A percentile compares a stretch with the other conserved stretches of the same genome.
phyloP scores from a whole-genome alignment of 2,797 vertebrate genomes.

The Oreortyx pictus region DNA sequence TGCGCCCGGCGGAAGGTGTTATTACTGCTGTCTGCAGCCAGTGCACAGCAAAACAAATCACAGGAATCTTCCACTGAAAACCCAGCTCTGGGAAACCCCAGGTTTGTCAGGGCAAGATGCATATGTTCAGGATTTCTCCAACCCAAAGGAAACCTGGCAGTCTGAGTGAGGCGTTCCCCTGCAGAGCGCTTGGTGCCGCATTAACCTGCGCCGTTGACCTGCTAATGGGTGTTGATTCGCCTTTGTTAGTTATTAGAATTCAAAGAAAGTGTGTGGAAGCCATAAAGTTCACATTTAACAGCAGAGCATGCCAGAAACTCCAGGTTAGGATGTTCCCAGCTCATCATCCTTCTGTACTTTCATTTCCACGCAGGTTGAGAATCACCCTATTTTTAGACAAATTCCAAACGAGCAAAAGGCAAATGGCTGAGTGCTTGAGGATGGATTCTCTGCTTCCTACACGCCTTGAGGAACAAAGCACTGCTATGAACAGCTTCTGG shows the following conservation, averaged over 20 bases:
- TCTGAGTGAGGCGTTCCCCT: not conserved
- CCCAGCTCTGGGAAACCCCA: not conserved
- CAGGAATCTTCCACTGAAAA: not conserved
- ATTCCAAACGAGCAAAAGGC: not conserved
- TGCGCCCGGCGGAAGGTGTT: not conserved
- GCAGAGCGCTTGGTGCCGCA: fast-evolving
- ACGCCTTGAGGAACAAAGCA: not conserved
- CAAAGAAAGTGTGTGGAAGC: not conserved
- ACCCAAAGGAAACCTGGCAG: not conserved
- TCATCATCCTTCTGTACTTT: fast-evolving
- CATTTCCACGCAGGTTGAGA: not conserved
- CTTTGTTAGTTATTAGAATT: not conserved
- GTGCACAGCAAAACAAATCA: fast-evolving
- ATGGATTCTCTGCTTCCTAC: not conserved
- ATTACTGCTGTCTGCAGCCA: fast-evolving
- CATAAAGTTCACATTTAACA: not conserved
- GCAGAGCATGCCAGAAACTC: not conserved
- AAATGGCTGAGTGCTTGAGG: not conserved
- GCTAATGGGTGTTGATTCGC: fast-evolving
- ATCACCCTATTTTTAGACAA: not conserved
- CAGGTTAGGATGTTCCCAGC: not conserved
- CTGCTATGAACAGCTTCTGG: not conserved
- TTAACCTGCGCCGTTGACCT: not conserved
- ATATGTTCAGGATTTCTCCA: fast-evolving
- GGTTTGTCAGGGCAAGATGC: fast-evolving